Percentiles rank a stretch among this genome's conserved stretches.
These are phyloP conservation scores for Varanus salvator DNA, from an alignment of 2,113 vertebrate genomes.

Conservation along the genomic window DNA sequence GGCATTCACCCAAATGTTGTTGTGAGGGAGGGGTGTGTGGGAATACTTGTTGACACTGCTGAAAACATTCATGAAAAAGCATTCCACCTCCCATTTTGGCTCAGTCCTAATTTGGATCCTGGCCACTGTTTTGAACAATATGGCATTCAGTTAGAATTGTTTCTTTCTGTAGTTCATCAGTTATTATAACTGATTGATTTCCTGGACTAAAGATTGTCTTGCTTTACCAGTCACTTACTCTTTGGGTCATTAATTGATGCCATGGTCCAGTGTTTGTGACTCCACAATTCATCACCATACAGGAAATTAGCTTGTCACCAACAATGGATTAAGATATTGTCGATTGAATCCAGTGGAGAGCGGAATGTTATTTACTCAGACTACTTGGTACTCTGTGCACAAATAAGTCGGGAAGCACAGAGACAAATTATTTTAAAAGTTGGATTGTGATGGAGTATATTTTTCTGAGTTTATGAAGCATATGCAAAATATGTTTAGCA, in stretches of 20 bases:
- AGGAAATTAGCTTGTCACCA: constrained; percentile 64
- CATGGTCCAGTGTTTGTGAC: constrained; percentile 58
- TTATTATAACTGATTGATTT: constrained; percentile 63
- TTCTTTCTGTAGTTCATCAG: constrained; percentile 41
- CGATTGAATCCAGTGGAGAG: constrained; percentile 53
- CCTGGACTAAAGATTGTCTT: constrained; percentile 60
- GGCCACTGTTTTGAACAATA: constrained; percentile 45
- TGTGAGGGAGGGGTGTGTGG: not conserved
- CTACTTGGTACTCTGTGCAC: constrained; percentile 26
- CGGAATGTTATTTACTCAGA: constrained; percentile 39
- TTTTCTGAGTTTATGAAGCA: constrained; percentile 39
- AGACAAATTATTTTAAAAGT: not conserved
- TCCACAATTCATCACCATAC: constrained; percentile 54
- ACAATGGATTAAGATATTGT: constrained; percentile 49
- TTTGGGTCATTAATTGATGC: constrained; percentile 62
- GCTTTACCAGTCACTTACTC: constrained; percentile 66
- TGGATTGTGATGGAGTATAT: constrained; percentile 49
- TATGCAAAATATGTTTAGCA: constrained; percentile 1
- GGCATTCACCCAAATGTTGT: not conserved
- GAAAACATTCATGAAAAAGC: not conserved
- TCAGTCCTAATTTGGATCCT: not conserved
- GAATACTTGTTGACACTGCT: not conserved
- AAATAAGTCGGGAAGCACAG: constrained; percentile 39
- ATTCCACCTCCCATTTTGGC: not conserved
- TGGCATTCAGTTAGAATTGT: constrained; percentile 33